Evolutionary conservation across 2,113 vertebrate species (phyloP).

Genomic region (Phyllostomus discolor): DNA sequence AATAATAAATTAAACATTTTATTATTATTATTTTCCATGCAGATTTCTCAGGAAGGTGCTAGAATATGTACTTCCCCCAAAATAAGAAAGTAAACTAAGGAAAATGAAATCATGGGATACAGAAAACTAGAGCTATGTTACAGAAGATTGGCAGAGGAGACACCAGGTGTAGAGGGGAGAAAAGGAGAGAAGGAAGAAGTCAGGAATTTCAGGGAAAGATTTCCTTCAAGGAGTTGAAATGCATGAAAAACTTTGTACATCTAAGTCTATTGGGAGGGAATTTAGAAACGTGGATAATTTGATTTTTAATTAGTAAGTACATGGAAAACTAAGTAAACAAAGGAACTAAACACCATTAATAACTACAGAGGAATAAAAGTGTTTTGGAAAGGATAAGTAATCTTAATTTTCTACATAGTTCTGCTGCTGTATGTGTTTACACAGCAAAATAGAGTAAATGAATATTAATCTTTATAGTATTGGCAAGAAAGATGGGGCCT

Average conservation of each 20-base stretch:
- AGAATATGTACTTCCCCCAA: background rate
- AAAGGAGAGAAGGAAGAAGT: background rate
- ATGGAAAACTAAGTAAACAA: background rate
- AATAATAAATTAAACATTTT: background rate
- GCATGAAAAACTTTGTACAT: background rate
- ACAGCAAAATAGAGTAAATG: background rate
- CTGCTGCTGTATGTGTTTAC: background rate
- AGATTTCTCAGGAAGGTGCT: background rate
- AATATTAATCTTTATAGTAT: background rate
- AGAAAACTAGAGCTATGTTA: background rate
- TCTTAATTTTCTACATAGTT: background rate
- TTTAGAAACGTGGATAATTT: background rate
- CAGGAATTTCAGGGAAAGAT: background rate
- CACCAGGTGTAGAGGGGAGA: background rate
- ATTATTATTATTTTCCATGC: background rate
- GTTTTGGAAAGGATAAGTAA: background rate
- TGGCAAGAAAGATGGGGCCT: background rate
- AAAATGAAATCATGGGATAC: background rate
- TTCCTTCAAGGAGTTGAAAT: background rate
- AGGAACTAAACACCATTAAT: background rate
- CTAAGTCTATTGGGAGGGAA: background rate
- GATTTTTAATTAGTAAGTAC: background rate
- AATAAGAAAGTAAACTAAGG: background rate
- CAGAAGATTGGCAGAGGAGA: background rate
- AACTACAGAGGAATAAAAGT: background rate